Evolutionary conservation across 2,113 vertebrate genomes (phyloP), one percentile per base, ranked within the genome.

Genomic region (Xiphophorus maculatus): DNA sequence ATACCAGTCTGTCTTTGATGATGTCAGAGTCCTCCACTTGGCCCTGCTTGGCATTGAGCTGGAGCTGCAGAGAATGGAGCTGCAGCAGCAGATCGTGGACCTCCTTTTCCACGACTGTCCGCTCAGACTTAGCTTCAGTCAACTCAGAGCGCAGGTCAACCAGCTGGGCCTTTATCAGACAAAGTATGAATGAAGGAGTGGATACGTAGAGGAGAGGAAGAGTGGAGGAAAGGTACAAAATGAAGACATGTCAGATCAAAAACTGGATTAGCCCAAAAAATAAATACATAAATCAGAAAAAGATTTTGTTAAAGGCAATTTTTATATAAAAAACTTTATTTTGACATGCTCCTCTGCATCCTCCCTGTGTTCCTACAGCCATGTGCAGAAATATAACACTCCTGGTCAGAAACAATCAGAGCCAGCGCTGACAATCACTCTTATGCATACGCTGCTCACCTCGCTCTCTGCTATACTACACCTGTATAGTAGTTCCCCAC

Each of bases 71-170:
- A 25, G 98, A 94, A 1, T 99, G 97, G 0, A 99, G 95, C 89
- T 99, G 97, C 74, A 99, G 96, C 19, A 99, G 96, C 76, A 99
- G 97, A 82, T 97, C 96, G 0, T 99, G 97, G 22, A 99, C 96
- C 90, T 99, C 98, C 83, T 96, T 95, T 66, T 99, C 98, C 74
- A 97, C 65, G 1, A 97, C 96, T 0, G 85, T 87, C 69, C 96
- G 96, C 88, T 98, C 97, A 8, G 96, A 97, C 80, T 97, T 97
- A 0, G 92, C 96, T 63, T 97, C 97, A 0, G 96, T 98, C 92
- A 99, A 87, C 89, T 99, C 97, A 3, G 98, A 99, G 35, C 97
- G 97, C 85, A 99, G 90, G 91, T 98, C 98, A 71, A 99, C 95
- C 84, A 99, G 63, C 88, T 99, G 97, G 14, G 98, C 98, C 98